Base-by-base conservation (phyloP, 2,797 vertebrate species). In the Merluccius polli region DNA sequence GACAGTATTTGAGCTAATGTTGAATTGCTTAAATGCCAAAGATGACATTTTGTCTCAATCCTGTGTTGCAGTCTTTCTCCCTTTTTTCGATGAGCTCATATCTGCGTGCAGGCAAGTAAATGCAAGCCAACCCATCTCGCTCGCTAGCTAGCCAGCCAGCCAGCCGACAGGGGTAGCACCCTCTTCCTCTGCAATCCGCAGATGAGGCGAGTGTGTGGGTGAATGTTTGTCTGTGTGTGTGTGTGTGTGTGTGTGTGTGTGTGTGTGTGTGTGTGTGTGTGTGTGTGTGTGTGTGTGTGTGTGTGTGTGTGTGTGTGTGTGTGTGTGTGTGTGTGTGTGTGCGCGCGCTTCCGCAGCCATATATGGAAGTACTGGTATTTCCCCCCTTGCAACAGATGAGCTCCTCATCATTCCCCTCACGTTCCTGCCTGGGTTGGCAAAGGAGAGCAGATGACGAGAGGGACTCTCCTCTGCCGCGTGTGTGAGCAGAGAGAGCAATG, bases 281-380 rank as follows among this genome's bases (percentile, higher is more conserved):
- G 18, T 0, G 52, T 29, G 44, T 27, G 12, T 24, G 30, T 27
- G 31, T 44, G 52, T 24, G 44, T 1, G 18, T 0, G 52, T 29
- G 44, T 27, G 12, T 24, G 30, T 27, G 31, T 44, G 52, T 24
- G 44, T 1, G 18, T 1, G 35, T 32, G 52, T 30, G 18, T 29
- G 32, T 29, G 33, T 52, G 65, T 30, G 59, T 3, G n/a, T 1
- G 65, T 35, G 59, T 31, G 21, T 30, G 32, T 16, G 35, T 38
- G 65, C 15, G 36, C 0, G n/a, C 4, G 77, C 87, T 90, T 92
- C 90, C 84, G 72, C 76, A 9, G 1, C 92, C 89, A 87, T 87
- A 86, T 88, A 87, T 82, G 90, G 90, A 59, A 69, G 75, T 85
- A 84, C 83, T 88, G 93, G 92, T 92, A 93, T 92, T 77, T 86